phyloP scores from a whole-genome alignment of 2,888 invertebrate genomes.

The Isoperla grammatica region DNA sequence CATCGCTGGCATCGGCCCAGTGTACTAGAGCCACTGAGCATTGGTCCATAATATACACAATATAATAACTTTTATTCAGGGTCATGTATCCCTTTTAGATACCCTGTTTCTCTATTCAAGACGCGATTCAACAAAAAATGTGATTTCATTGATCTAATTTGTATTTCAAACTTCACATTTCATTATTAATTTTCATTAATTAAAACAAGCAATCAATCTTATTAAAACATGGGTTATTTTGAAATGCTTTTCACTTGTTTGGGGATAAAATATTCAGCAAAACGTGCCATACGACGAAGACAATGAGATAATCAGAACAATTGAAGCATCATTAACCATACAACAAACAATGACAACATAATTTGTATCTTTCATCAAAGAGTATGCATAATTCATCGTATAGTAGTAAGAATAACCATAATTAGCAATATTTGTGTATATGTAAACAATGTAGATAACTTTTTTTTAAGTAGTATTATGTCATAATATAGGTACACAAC shows the following conservation, averaged over 20 bases:
- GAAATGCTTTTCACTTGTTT: background rate
- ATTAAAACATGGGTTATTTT: no score
- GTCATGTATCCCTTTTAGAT: slow-evolving; percentile 4
- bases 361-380: slow-evolving; percentile 18
- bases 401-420: slow-evolving; percentile 24
- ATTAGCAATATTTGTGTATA: slow-evolving; percentile 34
- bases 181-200: background rate
- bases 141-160: slow-evolving; percentile 12
- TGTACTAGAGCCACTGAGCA: slow-evolving; percentile 1
- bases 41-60: slow-evolving; percentile 15
- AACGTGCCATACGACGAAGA: slow-evolving; percentile 1
- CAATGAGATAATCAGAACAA: slow-evolving; percentile 15
- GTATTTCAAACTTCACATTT: background rate
- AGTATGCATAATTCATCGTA: slow-evolving; percentile 21
- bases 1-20: slow-evolving; percentile 1
- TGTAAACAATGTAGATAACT: slow-evolving; percentile 27
- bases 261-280: background rate
- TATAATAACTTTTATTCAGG: slow-evolving; percentile 6
- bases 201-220: slow-evolving; percentile 3
- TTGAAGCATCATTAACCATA: slow-evolving; percentile 19
- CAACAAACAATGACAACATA: slow-evolving; percentile 19
- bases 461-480: slow-evolving; percentile 16
- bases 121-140: slow-evolving; percentile 1
- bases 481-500: slow-evolving; percentile 36
- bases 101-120: slow-evolving; percentile 13